Evolutionary conservation across 2,888 invertebrate genomes (phyloP).

Genomic region (Seladonia tumulorum): DNA sequence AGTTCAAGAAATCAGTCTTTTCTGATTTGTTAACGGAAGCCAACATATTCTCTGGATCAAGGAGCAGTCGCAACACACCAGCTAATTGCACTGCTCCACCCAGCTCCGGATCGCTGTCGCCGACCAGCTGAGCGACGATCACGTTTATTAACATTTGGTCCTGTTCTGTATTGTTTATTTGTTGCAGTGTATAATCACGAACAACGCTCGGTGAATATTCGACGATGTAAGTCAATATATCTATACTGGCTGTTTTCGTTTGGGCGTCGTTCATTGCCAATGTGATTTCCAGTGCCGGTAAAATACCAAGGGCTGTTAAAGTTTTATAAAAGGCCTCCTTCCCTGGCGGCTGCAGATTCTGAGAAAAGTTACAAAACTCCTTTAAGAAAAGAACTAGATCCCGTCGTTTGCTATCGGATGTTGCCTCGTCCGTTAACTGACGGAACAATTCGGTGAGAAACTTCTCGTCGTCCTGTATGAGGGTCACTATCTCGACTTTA

Average conservation of each 20-base stretch:
- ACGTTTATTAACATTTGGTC: constrained; percentile 98
- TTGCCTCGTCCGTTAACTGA: constrained; percentile 95
- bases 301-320: constrained; percentile 93
- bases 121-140: constrained; percentile 99
- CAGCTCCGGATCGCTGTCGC: constrained; percentile 98
- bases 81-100: constrained; percentile 99
- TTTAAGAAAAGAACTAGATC: constrained; percentile 99
- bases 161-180: constrained; percentile 95
- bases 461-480: constrained; percentile 98
- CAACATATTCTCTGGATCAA: constrained; percentile 99
- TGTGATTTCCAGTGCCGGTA: constrained; percentile 95
- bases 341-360: constrained; percentile 98
- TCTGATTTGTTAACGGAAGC: constrained; percentile 97
- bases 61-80: constrained; percentile 95
- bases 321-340: constrained; percentile 99
- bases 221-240: constrained; percentile 98
- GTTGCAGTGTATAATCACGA: constrained; percentile 97
- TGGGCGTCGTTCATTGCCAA: constrained; percentile 95
- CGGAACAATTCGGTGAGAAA: constrained; percentile 98
- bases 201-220: constrained; percentile 99
- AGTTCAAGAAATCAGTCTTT: constrained; percentile 98
- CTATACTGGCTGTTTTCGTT: constrained; percentile 98
- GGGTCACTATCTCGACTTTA: constrained; percentile 99
- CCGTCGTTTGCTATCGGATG: constrained; percentile 92
- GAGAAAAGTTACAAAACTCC: constrained; percentile 99